Base-by-base conservation (phyloP, 2,113 vertebrate species). In the Hiodon alosoides region DNA sequence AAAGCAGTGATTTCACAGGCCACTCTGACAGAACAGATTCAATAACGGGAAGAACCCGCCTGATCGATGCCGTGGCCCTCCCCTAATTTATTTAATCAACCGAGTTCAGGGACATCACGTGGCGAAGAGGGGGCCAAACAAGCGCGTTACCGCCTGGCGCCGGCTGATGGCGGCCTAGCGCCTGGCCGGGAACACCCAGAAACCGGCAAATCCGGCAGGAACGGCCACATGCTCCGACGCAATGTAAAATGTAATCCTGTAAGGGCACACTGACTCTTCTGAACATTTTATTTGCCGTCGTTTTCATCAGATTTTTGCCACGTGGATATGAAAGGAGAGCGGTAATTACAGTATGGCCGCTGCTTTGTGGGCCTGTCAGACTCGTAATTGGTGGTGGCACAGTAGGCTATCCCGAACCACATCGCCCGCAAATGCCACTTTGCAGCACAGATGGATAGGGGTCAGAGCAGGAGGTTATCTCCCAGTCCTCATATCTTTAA, bases 371-470 rank as follows among this genome's bases (percentile, higher is more conserved):
- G 84, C 83, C 87, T 90, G 90, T 90, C 89, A 90, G 86, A 85
- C 83, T 85, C 84, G 83, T 90, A 90, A 90, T 90, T 90, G 90
- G 89, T 84, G 80, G 82, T 88, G 87, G 88, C 87, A 87, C 83
- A 81, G 88, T 83, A 83, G 84, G 85, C 87, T 87, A 89, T 89
- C 85, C 78, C 86, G 85, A 88, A 79, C 85, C 76, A 79, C 85
- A 90, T 91, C 86, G 77, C 72, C 10, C 54, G 60, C 80, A 60
- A 82, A 82, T 81, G 84, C 80, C 76, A 77, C 76, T 68, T 72
- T 31, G 76, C 74, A 59, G 77, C 72, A 69, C 82, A 89, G 85
- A 86, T 82, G 85, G 82, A 82, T 80, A 85, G 70, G 78, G 81
- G 75, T 72, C 62, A 79, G 85, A 82, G 80, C 85, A 79, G 69